Conservation (phyloP, 2,888 invertebrate genomes). For the Eubasilissa splendida region DNA sequence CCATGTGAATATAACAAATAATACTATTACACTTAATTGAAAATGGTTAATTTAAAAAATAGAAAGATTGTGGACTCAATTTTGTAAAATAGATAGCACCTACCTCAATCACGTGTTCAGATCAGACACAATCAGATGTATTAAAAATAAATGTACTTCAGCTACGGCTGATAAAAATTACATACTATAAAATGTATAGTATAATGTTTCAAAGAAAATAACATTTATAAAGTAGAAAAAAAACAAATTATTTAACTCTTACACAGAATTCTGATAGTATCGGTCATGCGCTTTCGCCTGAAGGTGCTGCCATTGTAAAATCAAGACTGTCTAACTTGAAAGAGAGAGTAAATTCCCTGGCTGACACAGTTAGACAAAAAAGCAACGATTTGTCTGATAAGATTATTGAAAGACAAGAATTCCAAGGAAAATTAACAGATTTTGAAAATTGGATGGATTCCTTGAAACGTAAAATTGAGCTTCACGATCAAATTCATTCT, state of each 20-base stretch:
- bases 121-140: conserved; percentile 4
- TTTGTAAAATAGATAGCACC: too few relatives aligned
- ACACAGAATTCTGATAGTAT: conserved; percentile 87
- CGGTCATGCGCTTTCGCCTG: conserved; percentile 82
- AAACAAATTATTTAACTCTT: too few relatives aligned
- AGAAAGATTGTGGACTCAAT: too few relatives aligned
- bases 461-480: conserved; percentile 79
- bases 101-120: background rate
- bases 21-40: too few relatives aligned
- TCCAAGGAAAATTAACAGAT: conserved; percentile 83
- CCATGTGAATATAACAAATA: too few relatives aligned
- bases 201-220: too few relatives aligned
- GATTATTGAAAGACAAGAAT: conserved; percentile 87
- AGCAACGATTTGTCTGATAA: conserved; percentile 88
- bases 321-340: conserved; percentile 83
- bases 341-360: conserved; percentile 80
- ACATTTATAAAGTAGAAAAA: too few relatives aligned
- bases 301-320: conserved; percentile 82
- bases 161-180: conserved; percentile 2
- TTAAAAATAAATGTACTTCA: conserved; percentile 1
- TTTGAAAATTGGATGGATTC: conserved; percentile 87
- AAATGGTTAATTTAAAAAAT: too few relatives aligned
- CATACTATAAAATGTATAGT: background rate
- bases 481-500: conserved; percentile 85
- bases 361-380: conserved; percentile 82